Conservation (phyloP, 2,113 vertebrate species). For the Hippocampus zosterae region DNA sequence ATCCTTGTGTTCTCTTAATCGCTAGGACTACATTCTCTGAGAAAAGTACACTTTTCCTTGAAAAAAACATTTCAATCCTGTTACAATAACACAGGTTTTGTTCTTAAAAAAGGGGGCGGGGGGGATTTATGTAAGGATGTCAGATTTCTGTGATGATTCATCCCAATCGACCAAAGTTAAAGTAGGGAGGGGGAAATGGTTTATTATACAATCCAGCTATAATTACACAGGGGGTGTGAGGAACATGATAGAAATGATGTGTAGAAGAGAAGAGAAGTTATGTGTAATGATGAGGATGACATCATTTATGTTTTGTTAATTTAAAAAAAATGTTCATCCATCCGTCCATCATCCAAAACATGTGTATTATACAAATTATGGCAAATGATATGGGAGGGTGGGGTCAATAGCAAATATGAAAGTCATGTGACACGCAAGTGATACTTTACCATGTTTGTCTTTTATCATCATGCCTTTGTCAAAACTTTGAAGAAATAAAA, state of each 20-base stretch:
- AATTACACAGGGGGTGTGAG: neutral
- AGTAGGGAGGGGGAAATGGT: neutral
- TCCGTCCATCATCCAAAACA: too few species aligned
- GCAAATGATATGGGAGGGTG: neutral
- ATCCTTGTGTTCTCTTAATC: too few species aligned
- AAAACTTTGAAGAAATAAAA: conserved; percentile 65
- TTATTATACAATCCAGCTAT: neutral
- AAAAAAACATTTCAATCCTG: too few species aligned
- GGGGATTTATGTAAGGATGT: too few species aligned
- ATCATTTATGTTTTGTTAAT: neutral
- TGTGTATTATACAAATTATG: neutral
- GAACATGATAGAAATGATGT: neutral
- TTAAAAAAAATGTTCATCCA: neutral
- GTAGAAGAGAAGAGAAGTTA: neutral
- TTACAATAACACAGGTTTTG: too few species aligned
- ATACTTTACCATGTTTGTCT: conserved; percentile 69
- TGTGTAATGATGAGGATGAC: neutral
- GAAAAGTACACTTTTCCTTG: too few species aligned
- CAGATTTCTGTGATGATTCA: too few species aligned
- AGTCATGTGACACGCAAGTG: conserved; percentile 31
- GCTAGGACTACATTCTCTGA: too few species aligned
- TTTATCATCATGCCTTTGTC: conserved; percentile 57
- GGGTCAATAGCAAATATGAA: neutral
- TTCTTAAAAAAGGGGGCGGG: too few species aligned
- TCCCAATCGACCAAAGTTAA: too few species aligned